Evolutionary conservation across 37 sponge, comb jelly and placozoan species (phyloP).

Genomic region (Diacarnus erythraeanus): DNA sequence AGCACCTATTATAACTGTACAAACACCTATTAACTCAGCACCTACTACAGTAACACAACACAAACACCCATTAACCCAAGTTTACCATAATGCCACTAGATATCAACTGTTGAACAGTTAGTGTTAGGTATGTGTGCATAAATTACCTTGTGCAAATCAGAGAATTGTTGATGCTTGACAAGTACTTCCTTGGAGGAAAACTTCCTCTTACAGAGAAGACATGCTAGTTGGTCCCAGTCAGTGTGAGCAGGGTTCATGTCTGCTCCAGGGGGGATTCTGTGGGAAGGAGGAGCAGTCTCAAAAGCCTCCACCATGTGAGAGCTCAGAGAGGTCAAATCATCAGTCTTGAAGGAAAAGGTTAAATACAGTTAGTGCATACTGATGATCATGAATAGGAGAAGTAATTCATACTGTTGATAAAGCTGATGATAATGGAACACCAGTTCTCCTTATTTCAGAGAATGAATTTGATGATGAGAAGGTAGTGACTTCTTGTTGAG

Average conservation of each 20-base stretch:
- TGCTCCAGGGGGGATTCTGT: slow-evolving; percentile 25
- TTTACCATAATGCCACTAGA: no score
- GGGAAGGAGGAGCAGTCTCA: neutral
- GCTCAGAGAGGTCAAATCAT: neutral
- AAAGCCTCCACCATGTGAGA: neutral
- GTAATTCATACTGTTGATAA: neutral
- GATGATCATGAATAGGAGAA: neutral
- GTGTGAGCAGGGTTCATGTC: slow-evolving; percentile 68
- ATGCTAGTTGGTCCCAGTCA: slow-evolving; percentile 87
- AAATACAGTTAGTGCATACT: neutral
- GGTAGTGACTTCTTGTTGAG: neutral
- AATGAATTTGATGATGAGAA: neutral
- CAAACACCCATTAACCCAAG: no score
- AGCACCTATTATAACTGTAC: no score
- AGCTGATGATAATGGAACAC: neutral
- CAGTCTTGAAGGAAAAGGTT: neutral
- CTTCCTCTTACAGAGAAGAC: slow-evolving; percentile 96
- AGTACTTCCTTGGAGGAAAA: slow-evolving; percentile 79
- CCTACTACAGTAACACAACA: no score
- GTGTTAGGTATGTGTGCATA: no score
- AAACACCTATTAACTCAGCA: no score
- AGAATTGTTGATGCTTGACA: slow-evolving; percentile 88
- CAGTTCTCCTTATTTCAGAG: neutral
- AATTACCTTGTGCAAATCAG: slow-evolving; percentile 92
- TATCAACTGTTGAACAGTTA: no score